A percentile compares a stretch with the other conserved stretches of the same genome.
Evolutionary conservation across 2,888 invertebrate species (phyloP).

Genomic region (Latheticus oryzae): DNA sequence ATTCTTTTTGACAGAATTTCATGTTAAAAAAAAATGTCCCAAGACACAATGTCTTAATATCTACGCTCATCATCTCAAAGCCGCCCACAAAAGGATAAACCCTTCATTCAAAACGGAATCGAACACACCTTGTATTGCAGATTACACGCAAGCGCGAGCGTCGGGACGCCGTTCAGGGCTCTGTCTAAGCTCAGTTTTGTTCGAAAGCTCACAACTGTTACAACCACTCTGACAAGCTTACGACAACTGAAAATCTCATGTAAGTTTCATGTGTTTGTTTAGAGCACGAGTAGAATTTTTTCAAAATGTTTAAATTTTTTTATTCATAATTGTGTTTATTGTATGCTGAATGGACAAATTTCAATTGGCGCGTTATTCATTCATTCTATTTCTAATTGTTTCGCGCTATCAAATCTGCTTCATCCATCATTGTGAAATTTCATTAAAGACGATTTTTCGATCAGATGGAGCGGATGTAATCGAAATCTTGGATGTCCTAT

Average conservation of each 20-base stretch:
- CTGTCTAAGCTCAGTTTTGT: constrained; percentile 30
- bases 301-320: too few relatives aligned
- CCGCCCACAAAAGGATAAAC: constrained; percentile 25
- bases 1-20: too few relatives aligned
- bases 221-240: constrained; percentile 3
- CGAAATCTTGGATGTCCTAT: constrained; percentile 7
- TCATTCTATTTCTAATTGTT: too few relatives aligned
- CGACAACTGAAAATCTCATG: constrained; percentile 35
- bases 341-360: too few relatives aligned
- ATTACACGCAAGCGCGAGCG: constrained; percentile 42
- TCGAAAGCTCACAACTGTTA: constrained; percentile 13
- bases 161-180: constrained; percentile 43
- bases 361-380: too few relatives aligned
- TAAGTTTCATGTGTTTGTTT: constrained; percentile 35
- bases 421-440: too few relatives aligned
- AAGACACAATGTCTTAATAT: background rate
- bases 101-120: constrained; percentile 43
- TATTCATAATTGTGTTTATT: too few relatives aligned
- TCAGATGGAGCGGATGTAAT: too few relatives aligned
- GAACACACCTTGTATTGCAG: constrained; percentile 43
- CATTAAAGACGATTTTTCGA: too few relatives aligned
- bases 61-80: constrained; percentile 1
- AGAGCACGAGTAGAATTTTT: too few relatives aligned
- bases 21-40: too few relatives aligned
- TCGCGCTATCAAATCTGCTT: too few relatives aligned